Conservation (phyloP, 2,888 invertebrate species). For the Pristionchus exspectatus region DNA sequence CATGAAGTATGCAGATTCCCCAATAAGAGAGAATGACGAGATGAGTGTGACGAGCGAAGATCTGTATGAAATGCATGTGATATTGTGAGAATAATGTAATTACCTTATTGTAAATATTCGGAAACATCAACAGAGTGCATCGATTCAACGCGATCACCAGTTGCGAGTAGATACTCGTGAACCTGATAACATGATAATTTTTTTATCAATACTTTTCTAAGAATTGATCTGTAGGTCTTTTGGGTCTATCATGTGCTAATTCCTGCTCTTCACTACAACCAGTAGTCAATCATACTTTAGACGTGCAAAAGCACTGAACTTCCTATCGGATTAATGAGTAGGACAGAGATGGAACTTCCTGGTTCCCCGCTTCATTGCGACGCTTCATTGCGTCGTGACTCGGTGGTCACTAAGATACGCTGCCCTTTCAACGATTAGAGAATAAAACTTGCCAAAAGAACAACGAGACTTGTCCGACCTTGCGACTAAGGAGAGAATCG, state of each 20-base stretch:
- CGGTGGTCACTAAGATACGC: no score
- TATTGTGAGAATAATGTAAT: background rate
- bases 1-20: slow-evolving; percentile 31
- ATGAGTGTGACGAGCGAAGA: slow-evolving; percentile 28
- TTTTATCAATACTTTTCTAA: background rate
- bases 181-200: background rate
- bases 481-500: slow-evolving; percentile 15
- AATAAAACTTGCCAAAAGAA: background rate
- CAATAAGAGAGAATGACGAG: slow-evolving; percentile 34
- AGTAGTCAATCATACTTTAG: background rate
- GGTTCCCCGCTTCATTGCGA: background rate
- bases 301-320: background rate
- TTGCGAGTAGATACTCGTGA: slow-evolving; percentile 42
- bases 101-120: background rate
- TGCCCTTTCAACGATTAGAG: no score
- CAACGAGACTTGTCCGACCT: background rate
- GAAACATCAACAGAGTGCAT: background rate
- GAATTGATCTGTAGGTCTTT: background rate
- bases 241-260: background rate
- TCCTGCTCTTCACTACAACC: background rate
- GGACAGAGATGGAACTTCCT: background rate
- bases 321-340: background rate
- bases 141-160: slow-evolving; percentile 30
- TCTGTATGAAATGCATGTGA: background rate
- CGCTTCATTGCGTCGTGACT: background rate